Percentiles rank a stretch among this genome's conserved stretches.
These are phyloP conservation scores for Diabrotica balteata DNA, from an alignment of 2,888 invertebrate species.

Conservation along the genomic window DNA sequence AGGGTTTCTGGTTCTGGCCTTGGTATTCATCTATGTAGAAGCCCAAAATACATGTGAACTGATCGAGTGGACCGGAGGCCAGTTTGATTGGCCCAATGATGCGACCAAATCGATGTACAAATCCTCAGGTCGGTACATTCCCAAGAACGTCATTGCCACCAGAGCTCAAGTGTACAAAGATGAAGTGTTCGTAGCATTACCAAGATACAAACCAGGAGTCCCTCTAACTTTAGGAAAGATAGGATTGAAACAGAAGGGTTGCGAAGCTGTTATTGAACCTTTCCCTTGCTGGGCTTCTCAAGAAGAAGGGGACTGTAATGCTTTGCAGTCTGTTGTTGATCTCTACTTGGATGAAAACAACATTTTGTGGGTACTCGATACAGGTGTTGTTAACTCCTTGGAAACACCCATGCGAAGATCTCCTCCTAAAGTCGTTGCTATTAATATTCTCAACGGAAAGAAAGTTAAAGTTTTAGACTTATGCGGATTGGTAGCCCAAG, in stretches of 20 bases:
- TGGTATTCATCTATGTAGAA: conserved; percentile 30
- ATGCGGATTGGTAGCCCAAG: conserved; percentile 27
- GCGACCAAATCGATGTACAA: conserved; percentile 67
- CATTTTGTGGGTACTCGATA: conserved; percentile 68
- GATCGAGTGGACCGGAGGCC: conserved; percentile 54
- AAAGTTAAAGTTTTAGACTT: conserved; percentile 66
- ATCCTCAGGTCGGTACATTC: conserved; percentile 65
- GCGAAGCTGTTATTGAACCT: conserved; percentile 65
- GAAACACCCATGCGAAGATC: conserved; percentile 67
- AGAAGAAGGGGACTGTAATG: conserved; percentile 73
- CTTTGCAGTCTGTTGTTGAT: conserved; percentile 74
- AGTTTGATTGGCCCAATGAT: conserved; percentile 48
- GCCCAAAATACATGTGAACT: conserved; percentile 46
- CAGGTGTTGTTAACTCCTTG: conserved; percentile 67
- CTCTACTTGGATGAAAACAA: conserved; percentile 68
- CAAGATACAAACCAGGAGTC: conserved; percentile 68
- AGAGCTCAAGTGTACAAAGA: conserved; percentile 68
- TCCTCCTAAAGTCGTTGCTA: conserved; percentile 68
- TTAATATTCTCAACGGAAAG: conserved; percentile 66
- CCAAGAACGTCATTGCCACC: conserved; percentile 69
- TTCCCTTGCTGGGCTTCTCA: conserved; percentile 75
- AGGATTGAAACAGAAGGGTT: conserved; percentile 62
- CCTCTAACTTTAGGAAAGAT: conserved; percentile 68
- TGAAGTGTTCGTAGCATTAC: conserved; percentile 66
- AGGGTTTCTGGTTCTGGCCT: conserved; percentile 26